Conservation (phyloP, 1,140 invertebrate species). For the Paracyclopina nana region DNA sequence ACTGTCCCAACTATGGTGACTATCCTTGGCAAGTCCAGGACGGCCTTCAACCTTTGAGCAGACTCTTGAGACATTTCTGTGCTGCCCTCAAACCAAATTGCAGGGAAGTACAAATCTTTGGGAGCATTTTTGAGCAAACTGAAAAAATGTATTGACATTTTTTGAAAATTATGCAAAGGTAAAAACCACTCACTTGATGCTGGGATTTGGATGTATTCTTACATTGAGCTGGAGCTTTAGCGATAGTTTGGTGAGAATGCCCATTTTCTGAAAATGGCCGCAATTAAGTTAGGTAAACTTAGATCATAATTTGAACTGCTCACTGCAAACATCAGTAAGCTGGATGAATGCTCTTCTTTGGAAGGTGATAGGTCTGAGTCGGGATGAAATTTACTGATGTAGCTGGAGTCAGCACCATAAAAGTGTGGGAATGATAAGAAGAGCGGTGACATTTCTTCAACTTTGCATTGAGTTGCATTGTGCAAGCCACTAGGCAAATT, state of each 20-base stretch:
- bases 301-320: too few species aligned
- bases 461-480: background rate
- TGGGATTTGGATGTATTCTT: background rate
- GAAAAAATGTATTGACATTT: too few species aligned
- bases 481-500: background rate
- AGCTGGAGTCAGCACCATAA: background rate
- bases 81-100: background rate
- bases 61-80: too few species aligned
- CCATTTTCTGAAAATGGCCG: background rate
- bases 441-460: too few species aligned
- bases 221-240: background rate
- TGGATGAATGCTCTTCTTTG: too few species aligned
- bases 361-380: too few species aligned
- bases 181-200: background rate
- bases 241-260: background rate
- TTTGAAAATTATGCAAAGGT: too few species aligned
- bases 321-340: too few species aligned
- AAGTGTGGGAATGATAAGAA: background rate
- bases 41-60: too few species aligned
- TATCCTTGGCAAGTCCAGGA: too few species aligned
- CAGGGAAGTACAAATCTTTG: background rate
- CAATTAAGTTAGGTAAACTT: too few species aligned
- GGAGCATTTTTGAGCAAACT: background rate
- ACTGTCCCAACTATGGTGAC: too few species aligned
- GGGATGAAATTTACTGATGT: background rate